phyloP scores from a whole-genome alignment of 2,888 invertebrate species.

The Xestia sexstrigata region DNA sequence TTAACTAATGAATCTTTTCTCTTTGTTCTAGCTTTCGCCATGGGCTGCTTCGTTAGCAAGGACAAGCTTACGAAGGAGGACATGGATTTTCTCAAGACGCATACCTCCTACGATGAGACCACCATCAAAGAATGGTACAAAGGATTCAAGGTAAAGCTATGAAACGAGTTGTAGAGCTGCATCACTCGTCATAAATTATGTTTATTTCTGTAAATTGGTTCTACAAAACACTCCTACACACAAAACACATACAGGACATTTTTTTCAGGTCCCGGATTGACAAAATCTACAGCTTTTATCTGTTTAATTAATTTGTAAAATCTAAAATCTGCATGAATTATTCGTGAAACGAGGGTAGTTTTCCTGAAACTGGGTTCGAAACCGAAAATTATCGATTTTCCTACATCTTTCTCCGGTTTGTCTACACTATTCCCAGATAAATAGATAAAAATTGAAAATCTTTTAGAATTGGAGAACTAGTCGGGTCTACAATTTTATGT shows the following conservation, averaged over 20 bases:
- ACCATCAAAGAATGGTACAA: slow-evolving; percentile 99
- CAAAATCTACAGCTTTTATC: background rate
- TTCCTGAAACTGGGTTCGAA: slow-evolving; percentile 1
- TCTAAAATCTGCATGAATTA: background rate
- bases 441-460: slow-evolving; percentile 13
- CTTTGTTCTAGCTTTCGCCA: slow-evolving; percentile 88
- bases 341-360: background rate
- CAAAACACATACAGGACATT: background rate
- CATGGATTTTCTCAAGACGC: slow-evolving; percentile 99
- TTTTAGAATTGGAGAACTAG: slow-evolving; percentile 15
- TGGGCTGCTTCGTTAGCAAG: slow-evolving; percentile 99
- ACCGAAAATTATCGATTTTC: slow-evolving; percentile 5
- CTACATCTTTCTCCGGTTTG: background rate
- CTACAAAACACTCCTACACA: background rate
- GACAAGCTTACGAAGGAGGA: slow-evolving; percentile 99
- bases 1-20: slow-evolving; percentile 29
- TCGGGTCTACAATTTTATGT: slow-evolving; percentile 1
- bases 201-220: too few relatives aligned
- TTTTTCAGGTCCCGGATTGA: background rate
- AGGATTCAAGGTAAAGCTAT: slow-evolving; percentile 97
- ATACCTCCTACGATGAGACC: slow-evolving; percentile 99
- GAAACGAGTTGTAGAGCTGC: background rate
- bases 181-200: background rate
- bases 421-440: slow-evolving; percentile 7
- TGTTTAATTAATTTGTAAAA: background rate